A percentile compares a stretch with the other conserved stretches of the same genome.
These are phyloP conservation scores for Hypsopygia costalis DNA, from an alignment of 2,888 invertebrate genomes.

Conservation along the genomic window DNA sequence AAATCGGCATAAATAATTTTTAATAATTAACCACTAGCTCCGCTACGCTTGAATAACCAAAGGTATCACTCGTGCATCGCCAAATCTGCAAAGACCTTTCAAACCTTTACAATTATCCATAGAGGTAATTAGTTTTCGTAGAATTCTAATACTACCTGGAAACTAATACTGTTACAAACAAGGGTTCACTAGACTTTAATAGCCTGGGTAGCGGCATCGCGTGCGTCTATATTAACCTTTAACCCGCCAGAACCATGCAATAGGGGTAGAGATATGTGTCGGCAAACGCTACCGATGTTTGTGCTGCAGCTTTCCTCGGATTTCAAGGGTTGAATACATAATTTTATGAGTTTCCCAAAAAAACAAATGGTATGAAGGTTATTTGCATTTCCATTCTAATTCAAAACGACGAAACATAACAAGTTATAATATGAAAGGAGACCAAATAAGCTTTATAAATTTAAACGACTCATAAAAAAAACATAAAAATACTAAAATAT, in stretches of 20 bases:
- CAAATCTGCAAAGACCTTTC: too few relatives aligned
- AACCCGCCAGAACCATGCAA: constrained; percentile 2
- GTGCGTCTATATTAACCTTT: constrained; percentile 7
- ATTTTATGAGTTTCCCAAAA: not conserved
- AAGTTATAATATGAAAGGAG: not conserved
- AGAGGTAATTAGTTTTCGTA: too few relatives aligned
- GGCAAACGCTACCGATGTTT: constrained; percentile 6
- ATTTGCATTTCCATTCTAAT: not conserved
- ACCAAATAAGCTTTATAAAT: too few relatives aligned
- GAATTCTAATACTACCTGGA: too few relatives aligned
- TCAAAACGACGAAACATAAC: not conserved
- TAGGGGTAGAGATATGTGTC: not conserved
- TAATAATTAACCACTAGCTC: too few relatives aligned
- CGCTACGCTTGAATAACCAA: too few relatives aligned
- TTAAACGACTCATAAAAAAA: too few relatives aligned
- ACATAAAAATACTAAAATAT: too few relatives aligned
- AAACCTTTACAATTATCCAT: too few relatives aligned
- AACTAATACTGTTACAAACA: not conserved
- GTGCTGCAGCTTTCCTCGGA: not conserved
- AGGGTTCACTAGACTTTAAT: constrained; percentile 5
- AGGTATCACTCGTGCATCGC: too few relatives aligned
- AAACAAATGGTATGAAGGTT: not conserved
- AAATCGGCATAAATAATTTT: too few relatives aligned
- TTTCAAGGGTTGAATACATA: not conserved
- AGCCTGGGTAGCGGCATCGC: constrained; percentile 5